Evolutionary conservation across 2,888 invertebrate genomes (phyloP), one percentile per base, ranked within the genome.

Genomic region (Dysmachus trigonus): DNA sequence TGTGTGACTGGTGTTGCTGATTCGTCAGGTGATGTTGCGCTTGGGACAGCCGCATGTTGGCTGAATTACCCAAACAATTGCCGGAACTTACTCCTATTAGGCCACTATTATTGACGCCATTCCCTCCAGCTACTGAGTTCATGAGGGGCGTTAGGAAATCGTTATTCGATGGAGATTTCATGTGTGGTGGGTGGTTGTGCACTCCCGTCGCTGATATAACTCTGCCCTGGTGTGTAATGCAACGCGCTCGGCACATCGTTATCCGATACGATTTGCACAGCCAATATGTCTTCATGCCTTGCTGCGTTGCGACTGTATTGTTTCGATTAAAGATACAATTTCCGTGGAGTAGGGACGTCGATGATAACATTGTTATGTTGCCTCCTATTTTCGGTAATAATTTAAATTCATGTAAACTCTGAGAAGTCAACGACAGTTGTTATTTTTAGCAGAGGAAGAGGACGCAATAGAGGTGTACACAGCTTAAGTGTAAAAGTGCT

Each of bases 211-310:
- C 92, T 7, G 92, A 92, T 88, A 92, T 92, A 33, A 92, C 91
- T 62, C 92, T 90, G 13, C 92, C 92, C 88, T 92, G 91, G 88
- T 92, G 92, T 33, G 92, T 92, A 86, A 92, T 92, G 87, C 92
- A 92, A 86, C 92, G 90, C 4, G 92, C 92, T 53, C 92, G 90
- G 73, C 92, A 92, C 91, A 92, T 92, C 87, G 92, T 92, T 87
- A 92, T 92, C 35, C 92, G 90, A 89, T 92, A 92, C 1, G 92
- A 92, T 87, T 92, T 92, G 88, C 92, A 92, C 77, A 92, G 90
- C 92, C 92, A 92, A 88, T 92, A 92, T 18, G 92, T 92, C 90
- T 92, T 92, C 92, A 92, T 92, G 87, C 92, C 92, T 89, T 92
- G 92, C 88, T 92, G 92, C 35, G 92, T 92, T 87, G 92, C 92